phyloP scores from a whole-genome alignment of 2,113 vertebrate genomes.

The Rana temporaria region DNA sequence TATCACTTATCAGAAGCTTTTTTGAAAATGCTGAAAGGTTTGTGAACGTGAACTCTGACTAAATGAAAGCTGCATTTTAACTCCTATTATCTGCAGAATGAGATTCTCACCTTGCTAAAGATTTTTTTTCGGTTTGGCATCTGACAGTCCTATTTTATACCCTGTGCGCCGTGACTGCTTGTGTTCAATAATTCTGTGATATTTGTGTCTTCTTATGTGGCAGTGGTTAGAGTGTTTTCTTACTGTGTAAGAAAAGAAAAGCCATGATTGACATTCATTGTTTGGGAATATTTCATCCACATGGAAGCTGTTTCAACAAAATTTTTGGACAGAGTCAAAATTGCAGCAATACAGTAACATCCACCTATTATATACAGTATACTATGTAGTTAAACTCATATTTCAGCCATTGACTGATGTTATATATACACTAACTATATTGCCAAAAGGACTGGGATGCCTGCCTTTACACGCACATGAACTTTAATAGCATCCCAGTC shows the following conservation, averaged over 20 bases:
- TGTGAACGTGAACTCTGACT: constrained; percentile 29
- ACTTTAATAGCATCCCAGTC: too few species aligned
- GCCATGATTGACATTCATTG: neutral
- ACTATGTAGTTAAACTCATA: too few species aligned
- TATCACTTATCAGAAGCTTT: constrained; percentile 39
- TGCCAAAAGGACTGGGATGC: too few species aligned
- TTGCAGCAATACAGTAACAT: too few species aligned
- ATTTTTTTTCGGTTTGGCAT: constrained; percentile 3
- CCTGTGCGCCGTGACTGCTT: neutral
- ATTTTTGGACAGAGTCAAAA: too few species aligned
- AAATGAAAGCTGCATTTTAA: constrained; percentile 29
- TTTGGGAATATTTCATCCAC: too few species aligned
- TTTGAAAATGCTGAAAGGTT: constrained; percentile 16
- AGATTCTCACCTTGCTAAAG: constrained; percentile 11
- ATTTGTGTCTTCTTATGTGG: neutral
- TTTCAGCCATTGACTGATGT: too few species aligned
- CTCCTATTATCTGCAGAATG: constrained; percentile 17
- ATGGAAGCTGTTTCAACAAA: too few species aligned
- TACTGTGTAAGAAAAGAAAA: neutral
- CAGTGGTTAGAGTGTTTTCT: neutral
- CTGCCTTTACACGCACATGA: too few species aligned
- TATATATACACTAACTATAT: too few species aligned
- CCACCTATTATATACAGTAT: too few species aligned
- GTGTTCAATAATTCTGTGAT: neutral
- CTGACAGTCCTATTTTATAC: constrained; percentile 14